phyloP scores from a whole-genome alignment of 1,140 invertebrate genomes.

The roundworm (Caenorhabditis elegans) region WBcel235 BX284605.5:11878001-11878500 shows the following conservation, averaged over 20 bases:
- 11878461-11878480: no score
- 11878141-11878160: conserved; percentile 53
- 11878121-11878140: background rate
- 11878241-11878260: background rate
- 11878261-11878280: no score
- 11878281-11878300: no score
- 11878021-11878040: background rate
- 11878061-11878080: background rate
- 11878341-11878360: no score
- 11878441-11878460: no score
- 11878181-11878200: conserved; percentile 66
- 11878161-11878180: conserved; percentile 66
- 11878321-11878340: no score
- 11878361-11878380: no score
- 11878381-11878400: no score
- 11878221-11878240: background rate
- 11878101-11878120: background rate
- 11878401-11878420: no score
- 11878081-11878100: conserved; percentile 11
- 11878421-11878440: no score
- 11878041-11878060: background rate
- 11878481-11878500: no score
- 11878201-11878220: conserved; percentile 62
- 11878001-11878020: background rate
- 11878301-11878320: no score